These are phyloP conservation scores for Drosophila kepulauana DNA, from an alignment of 1,140 invertebrate genomes.

Conservation along the genomic window DNA sequence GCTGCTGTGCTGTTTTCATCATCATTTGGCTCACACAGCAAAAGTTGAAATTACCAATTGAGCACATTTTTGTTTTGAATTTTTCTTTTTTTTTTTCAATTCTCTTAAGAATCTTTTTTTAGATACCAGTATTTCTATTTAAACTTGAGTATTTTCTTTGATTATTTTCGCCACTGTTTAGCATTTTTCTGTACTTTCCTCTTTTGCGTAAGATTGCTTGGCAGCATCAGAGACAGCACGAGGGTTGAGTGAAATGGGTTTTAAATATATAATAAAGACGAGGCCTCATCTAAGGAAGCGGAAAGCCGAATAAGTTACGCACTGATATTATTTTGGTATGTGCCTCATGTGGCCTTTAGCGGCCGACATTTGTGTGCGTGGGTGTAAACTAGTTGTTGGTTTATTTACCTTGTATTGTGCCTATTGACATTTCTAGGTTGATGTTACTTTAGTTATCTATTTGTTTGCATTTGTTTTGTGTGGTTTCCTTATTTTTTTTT, in stretches of 20 bases:
- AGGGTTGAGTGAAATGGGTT: slow-evolving; percentile 27
- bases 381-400: slow-evolving; percentile 3
- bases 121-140: slow-evolving; percentile 43
- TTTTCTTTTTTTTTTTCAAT: slow-evolving; percentile 8
- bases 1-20: slow-evolving; percentile 19
- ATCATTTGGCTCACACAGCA: slow-evolving; percentile 17
- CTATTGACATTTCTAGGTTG: slow-evolving; percentile 54
- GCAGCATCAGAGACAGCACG: background rate
- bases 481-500: slow-evolving; percentile 11
- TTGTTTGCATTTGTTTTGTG: background rate
- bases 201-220: slow-evolving; percentile 44
- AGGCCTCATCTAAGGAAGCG: slow-evolving; percentile 35
- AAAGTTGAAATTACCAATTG: slow-evolving; percentile 32
- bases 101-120: slow-evolving; percentile 41
- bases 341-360: slow-evolving; percentile 17
- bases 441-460: slow-evolving; percentile 10
- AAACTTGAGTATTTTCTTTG: slow-evolving; percentile 46
- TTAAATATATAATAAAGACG: slow-evolving; percentile 20
- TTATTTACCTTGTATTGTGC: slow-evolving; percentile 37
- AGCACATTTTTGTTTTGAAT: slow-evolving; percentile 25
- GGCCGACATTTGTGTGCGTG: background rate
- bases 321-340: slow-evolving; percentile 15
- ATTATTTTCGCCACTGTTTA: slow-evolving; percentile 24
- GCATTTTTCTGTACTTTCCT: background rate
- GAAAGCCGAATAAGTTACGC: slow-evolving; percentile 26